Evolutionary conservation across 2,888 invertebrate species (phyloP).

Genomic region (Idaea straminata): DNA sequence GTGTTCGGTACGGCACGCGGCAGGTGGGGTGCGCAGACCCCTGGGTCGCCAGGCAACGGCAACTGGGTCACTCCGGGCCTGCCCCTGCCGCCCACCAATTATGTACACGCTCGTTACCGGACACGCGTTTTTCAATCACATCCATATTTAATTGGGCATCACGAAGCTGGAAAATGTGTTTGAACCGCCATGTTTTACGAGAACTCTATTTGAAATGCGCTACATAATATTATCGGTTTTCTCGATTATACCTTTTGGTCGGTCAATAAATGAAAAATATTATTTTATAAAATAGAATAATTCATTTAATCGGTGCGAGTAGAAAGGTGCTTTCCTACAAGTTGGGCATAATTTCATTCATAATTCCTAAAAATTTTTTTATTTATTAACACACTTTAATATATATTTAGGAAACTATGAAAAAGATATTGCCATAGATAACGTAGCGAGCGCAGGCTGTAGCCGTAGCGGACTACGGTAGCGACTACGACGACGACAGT

Average conservation of each 20-base stretch:
- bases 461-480: background rate
- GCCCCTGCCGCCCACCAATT: conserved; percentile 74
- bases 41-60: conserved; percentile 74
- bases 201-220: conserved; percentile 57
- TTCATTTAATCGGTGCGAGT: too few species aligned
- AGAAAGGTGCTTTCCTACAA: background rate
- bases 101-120: conserved; percentile 81
- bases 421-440: background rate
- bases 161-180: conserved; percentile 75
- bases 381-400: background rate
- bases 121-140: conserved; percentile 81
- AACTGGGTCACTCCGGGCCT: conserved; percentile 78
- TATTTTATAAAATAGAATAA: too few species aligned
- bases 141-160: conserved; percentile 81
- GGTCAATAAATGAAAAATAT: conserved; percentile 17
- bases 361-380: background rate
- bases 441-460: background rate
- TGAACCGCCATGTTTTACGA: conserved; percentile 68
- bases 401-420: background rate
- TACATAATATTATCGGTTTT: conserved; percentile 29
- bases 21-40: conserved; percentile 44
- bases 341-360: background rate
- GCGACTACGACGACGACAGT: background rate
- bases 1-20: conserved; percentile 12
- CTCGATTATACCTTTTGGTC: conserved; percentile 11